These are phyloP conservation scores for Muntiacus muntjak DNA, from an alignment of 2,113 vertebrate genomes.

Conservation along the genomic window DNA sequence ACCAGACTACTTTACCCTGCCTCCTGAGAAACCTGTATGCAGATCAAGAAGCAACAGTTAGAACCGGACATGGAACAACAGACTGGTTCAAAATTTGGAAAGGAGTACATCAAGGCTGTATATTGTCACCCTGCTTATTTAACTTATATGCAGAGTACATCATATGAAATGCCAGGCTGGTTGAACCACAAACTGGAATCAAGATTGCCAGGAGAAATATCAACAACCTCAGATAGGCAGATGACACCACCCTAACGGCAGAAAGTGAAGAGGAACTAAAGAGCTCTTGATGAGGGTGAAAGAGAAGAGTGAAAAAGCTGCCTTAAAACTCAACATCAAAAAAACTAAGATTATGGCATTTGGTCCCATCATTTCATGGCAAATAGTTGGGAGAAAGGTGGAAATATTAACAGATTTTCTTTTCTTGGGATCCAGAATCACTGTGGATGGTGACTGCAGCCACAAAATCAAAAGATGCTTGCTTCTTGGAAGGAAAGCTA, in stretches of 20 bases:
- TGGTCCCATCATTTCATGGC: neutral
- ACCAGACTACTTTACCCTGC: neutral
- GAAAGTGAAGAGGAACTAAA: too few species aligned
- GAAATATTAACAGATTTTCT: neutral
- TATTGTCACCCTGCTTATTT: neutral
- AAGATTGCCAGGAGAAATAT: neutral
- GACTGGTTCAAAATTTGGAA: neutral
- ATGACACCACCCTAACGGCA: neutral
- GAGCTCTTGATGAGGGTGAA: too few species aligned
- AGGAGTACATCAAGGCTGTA: neutral
- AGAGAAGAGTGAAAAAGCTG: too few species aligned
- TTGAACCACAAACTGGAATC: neutral
- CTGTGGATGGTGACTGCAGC: neutral
- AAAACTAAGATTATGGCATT: neutral
- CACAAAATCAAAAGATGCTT: neutral
- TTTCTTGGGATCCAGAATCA: neutral
- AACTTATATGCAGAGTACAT: neutral
- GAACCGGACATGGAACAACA: neutral
- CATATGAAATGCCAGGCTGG: neutral
- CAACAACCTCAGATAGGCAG: neutral
- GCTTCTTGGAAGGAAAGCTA: neutral
- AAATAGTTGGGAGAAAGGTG: neutral
- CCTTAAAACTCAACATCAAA: neutral
- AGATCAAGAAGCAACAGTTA: neutral
- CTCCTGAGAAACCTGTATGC: neutral